Evolutionary conservation across 2,888 invertebrate species (phyloP).

Genomic region (Scrobipalpa costella): DNA sequence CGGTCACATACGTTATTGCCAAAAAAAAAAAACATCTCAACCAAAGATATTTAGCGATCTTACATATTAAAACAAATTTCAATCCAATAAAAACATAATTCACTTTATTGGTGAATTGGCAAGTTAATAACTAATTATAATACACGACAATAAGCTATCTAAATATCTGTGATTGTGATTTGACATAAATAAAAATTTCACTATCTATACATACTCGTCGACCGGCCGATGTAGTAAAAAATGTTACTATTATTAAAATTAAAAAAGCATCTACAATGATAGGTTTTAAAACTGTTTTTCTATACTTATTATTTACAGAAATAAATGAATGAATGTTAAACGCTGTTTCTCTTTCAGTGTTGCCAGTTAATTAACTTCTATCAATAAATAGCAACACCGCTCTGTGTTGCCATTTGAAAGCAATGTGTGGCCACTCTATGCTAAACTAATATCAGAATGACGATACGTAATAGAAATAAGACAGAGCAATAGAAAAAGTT

Average conservation of each 20-base stretch:
- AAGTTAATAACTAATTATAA: not conserved
- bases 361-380: constrained; percentile 33
- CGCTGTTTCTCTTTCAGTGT: constrained; percentile 27
- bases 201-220: not conserved
- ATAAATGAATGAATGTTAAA: constrained; percentile 38
- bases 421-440: constrained; percentile 47
- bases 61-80: not conserved
- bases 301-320: constrained; percentile 70
- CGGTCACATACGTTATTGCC: not conserved
- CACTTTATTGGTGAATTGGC: not conserved
- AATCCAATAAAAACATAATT: not conserved
- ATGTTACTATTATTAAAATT: constrained; percentile 39
- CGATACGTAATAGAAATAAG: constrained; percentile 34
- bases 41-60: constrained; percentile 11
- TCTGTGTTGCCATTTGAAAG: constrained; percentile 40
- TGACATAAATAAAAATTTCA: constrained; percentile 6
- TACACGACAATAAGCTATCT: constrained; percentile 33
- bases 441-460: constrained; percentile 58
- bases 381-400: constrained; percentile 33
- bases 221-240: constrained; percentile 14
- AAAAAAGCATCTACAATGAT: constrained; percentile 58
- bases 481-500: constrained; percentile 32
- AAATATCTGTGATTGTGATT: constrained; percentile 18
- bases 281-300: constrained; percentile 46
- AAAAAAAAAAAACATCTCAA: not conserved